Conservation (phyloP, 2,113 vertebrate species). For the Proterorhinus semilunaris region DNA sequence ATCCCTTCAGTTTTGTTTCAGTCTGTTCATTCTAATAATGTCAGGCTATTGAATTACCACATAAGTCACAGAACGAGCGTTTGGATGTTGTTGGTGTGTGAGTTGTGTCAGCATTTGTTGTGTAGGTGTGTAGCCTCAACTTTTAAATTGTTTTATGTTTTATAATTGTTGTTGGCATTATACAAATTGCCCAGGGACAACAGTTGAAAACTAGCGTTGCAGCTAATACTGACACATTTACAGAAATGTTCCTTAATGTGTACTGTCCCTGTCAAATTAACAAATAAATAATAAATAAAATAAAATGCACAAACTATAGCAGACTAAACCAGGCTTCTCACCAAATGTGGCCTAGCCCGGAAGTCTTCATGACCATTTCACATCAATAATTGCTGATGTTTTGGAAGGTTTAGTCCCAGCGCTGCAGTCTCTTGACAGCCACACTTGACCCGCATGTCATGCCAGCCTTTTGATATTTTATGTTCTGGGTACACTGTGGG, state of each 20-base stretch:
- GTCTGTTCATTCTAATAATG: constrained; percentile 16
- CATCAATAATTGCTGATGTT: constrained; percentile 7
- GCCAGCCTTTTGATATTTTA: neutral
- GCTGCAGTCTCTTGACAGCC: constrained; percentile 1
- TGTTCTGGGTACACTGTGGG: neutral
- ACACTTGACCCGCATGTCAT: neutral
- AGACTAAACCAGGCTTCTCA: neutral
- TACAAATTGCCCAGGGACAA: no score
- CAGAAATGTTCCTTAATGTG: no score
- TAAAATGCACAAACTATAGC: constrained; percentile 3
- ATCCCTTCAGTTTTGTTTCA: constrained; percentile 21
- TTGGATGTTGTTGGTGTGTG: no score
- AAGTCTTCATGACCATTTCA: neutral
- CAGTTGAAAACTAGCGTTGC: no score
- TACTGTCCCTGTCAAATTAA: no score
- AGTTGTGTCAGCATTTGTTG: no score
- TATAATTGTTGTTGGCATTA: no score
- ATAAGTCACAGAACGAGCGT: no score
- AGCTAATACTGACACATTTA: no score
- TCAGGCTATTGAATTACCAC: constrained; percentile 23
- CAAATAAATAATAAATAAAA: no score
- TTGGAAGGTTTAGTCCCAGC: neutral
- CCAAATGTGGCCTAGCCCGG: constrained; percentile 6
- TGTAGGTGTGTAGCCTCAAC: no score
- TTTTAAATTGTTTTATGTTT: no score